A percentile compares a stretch with the other conserved stretches of the same genome.
Evolutionary conservation across 2,888 invertebrate species (phyloP).

Genomic region (Peribatodes rhomboidaria): DNA sequence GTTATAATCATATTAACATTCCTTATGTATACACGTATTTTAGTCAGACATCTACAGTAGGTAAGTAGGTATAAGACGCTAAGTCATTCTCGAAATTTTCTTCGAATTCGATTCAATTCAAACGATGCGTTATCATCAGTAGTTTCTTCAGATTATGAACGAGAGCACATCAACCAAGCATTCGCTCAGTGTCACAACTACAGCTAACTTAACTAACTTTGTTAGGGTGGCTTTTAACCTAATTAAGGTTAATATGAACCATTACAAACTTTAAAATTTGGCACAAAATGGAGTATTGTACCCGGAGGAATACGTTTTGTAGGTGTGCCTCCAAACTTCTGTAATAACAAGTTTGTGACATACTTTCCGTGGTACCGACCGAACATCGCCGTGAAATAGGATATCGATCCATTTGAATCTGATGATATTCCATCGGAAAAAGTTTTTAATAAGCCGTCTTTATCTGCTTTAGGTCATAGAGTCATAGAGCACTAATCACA

Average conservation of each 20-base stretch:
- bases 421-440: constrained; percentile 2
- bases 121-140: not conserved
- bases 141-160: constrained; percentile 9
- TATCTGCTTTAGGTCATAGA: too few species aligned
- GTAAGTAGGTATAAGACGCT: too few species aligned
- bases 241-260: constrained; percentile 25
- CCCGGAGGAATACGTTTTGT: constrained; percentile 10
- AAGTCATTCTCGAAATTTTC: too few species aligned
- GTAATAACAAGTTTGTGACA: constrained; percentile 47
- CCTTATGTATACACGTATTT: too few species aligned
- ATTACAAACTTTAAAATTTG: constrained; percentile 25
- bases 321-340: constrained; percentile 43
- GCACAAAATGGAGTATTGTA: constrained; percentile 9
- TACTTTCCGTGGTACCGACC: constrained; percentile 25
- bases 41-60: too few species aligned
- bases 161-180: not conserved
- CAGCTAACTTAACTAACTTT: too few species aligned
- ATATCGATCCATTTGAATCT: constrained; percentile 19
- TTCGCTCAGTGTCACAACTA: too few species aligned
- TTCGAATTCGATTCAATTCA: not conserved
- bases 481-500: too few species aligned
- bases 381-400: constrained; percentile 15
- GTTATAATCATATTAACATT: too few species aligned
- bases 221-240: not conserved
- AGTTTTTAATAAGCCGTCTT: constrained; percentile 19